Evolutionary conservation across 2,113 vertebrate genomes (phyloP), one percentile per base, ranked within the genome.

Genomic region (Puffinus mauretanicus): DNA sequence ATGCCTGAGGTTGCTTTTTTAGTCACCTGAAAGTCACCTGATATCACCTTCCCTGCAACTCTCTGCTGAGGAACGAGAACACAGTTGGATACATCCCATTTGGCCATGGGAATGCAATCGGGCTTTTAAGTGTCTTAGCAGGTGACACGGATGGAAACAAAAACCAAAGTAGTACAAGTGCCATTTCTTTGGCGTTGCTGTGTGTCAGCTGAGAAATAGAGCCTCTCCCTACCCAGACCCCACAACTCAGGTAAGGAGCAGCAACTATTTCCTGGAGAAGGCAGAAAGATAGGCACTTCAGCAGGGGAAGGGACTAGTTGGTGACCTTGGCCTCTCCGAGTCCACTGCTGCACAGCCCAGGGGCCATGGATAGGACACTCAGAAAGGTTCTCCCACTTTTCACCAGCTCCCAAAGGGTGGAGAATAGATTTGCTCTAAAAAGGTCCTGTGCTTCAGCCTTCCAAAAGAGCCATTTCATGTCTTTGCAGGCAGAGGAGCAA

Each of bases 61-160:
- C 44, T 42, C 30, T 90, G 27, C 54, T 55, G 69, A 62, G 44
- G 57, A 67, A n/a, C 1, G 16, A 62, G 58, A 65, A 32, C 18
- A 4, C 44, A 40, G 11, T 36, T 49, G 64, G 49, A 29, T 3
- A 34, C 1, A 0, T n/a, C 54, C 47, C 1, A 0, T 10, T 47
- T 38, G 36, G 10, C 20, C 5, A 0, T 10, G 46, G 22, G 16
- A 27, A 22, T 13, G 8, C 26, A 20, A 34, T 7, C 10, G 16
- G 49, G 32, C 49, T 82, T 15, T 46, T 38, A 21, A 51, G 24
- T 2, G 7, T 46, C 73, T 80, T 22, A 32, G 32, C 12, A 51
- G 27, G 46, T 38, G 26, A 76, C 12, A 6, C 1, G 14, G 55
- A 26, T 8, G 25, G 54, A 72, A 76, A 61, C 22, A 38, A 69